phyloP scores from a whole-genome alignment of 2,797 vertebrate species.

The Peromyscus eremicus region DNA sequence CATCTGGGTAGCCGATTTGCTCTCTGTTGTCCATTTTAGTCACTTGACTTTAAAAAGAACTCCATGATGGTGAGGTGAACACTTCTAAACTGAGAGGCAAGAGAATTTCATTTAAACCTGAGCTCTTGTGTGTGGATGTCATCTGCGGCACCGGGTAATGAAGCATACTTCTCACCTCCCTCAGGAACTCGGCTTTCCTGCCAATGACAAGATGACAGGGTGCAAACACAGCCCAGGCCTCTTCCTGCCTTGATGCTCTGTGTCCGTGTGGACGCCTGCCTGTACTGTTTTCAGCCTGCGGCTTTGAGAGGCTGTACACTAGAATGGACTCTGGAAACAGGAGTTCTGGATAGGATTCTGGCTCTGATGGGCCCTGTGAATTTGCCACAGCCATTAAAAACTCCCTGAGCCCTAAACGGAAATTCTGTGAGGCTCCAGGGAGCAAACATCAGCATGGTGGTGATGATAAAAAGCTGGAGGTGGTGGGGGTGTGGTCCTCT shows the following conservation, averaged over 20 bases:
- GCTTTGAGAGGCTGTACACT: not conserved
- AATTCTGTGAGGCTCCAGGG: not conserved
- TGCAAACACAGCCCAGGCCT: not conserved
- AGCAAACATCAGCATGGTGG: not conserved
- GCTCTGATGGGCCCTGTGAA: conserved; percentile 6
- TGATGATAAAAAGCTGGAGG: not conserved
- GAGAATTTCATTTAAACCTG: not conserved
- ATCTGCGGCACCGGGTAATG: not conserved
- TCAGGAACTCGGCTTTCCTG: conserved; percentile 1
- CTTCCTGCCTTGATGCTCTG: not conserved
- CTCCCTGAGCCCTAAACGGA: conserved; percentile 21
- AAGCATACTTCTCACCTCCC: not conserved
- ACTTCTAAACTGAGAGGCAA: not conserved
- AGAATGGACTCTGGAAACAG: not conserved
- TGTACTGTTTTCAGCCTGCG: not conserved
- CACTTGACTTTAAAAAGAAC: conserved; percentile 62
- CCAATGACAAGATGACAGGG: not conserved
- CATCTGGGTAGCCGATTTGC: not conserved
- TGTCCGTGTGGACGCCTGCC: not conserved
- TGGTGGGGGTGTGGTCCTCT: not conserved
- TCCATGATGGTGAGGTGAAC: not conserved
- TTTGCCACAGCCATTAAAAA: conserved; percentile 11
- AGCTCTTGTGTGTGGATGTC: not conserved
- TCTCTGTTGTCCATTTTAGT: not conserved
- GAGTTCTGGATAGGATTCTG: conserved; percentile 22